Conservation (phyloP, 2,797 vertebrate species). For the Kryptopterus vitreolus region DNA sequence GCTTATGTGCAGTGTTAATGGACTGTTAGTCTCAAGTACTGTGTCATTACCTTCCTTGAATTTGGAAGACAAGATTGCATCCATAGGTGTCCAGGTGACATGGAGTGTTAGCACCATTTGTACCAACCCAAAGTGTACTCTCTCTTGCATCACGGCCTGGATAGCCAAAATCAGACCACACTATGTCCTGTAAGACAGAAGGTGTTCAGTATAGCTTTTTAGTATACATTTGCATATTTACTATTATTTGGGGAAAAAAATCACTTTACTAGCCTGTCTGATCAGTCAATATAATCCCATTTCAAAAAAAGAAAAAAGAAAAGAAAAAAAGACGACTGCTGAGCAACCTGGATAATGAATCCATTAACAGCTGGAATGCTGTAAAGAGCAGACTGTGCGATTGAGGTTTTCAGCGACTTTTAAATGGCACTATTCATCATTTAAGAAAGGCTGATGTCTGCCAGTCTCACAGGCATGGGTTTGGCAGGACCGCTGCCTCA, state of each 20-base stretch:
- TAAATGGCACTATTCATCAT: constrained; percentile 78
- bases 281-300: constrained; percentile 60
- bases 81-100: constrained; percentile 95
- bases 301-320: constrained; percentile 44
- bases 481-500: constrained; percentile 56
- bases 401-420: constrained; percentile 72
- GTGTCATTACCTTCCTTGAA: constrained; percentile 89
- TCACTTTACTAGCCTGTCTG: constrained; percentile 33
- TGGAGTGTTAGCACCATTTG: constrained; percentile 87
- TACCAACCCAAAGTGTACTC: constrained; percentile 93
- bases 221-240: not conserved
- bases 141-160: constrained; percentile 84
- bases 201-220: not conserved
- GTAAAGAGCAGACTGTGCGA: constrained; percentile 80
- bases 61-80: constrained; percentile 92
- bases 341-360: constrained; percentile 73
- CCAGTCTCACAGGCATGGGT: constrained; percentile 60
- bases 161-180: constrained; percentile 94
- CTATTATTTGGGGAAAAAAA: not conserved
- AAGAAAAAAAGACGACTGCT: constrained; percentile 33
- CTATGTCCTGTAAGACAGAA: constrained; percentile 74
- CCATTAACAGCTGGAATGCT: constrained; percentile 74
- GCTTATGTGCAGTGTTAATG: not conserved
- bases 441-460: constrained; percentile 62
- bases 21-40: not conserved